Evolutionary conservation across 1,140 invertebrate genomes (phyloP), one percentile per base, ranked within the genome.

Genomic region (Helicoverpa zea): DNA sequence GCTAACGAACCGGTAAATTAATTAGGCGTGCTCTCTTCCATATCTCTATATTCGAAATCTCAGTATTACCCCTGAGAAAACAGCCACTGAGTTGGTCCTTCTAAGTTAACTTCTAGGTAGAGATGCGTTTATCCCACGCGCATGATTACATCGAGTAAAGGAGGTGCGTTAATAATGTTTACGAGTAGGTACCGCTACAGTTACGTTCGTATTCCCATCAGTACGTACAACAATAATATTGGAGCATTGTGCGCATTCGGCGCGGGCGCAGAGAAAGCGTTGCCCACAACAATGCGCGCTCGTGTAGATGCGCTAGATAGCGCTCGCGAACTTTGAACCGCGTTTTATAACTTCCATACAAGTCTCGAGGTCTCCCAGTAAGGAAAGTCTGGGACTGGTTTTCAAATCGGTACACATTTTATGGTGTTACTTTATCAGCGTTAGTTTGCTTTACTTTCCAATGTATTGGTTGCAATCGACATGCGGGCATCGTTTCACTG

Each of bases 321-420:
- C 80, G 83, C 80, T 85, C 81, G 86, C 83, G 88, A 88, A 87
- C 88, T 90, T 86, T 88, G 84, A 90, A 84, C 86, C 83, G 63
- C 64, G 51, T 54, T 81, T 61, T 81, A 82, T 66, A 83, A 83
- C 64, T 54, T 35, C 51, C 61, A 79, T 75, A 82, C 61, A 61
- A 68, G 47, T 58, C 64, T 56, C 52, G 49, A 68, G n/a, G 63
- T 56, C 23, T 68, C 63, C 52, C 23, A 11, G 30, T 47, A 68
- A 58, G 75, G 75, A 64, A 77, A 63, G 52, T 70, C 63, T 1
- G 29, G 51, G 47, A 56, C 63, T 23, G 18, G 64, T 79, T 70
- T 30, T 58, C 64, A 68, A 70, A 79, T 70, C 63, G 76, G 29
- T 58, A 77, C 47, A 58, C 52, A 79, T 68, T 64, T 77, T 52